Evolutionary conservation across 2,797 vertebrate species (phyloP), one percentile per base, ranked within the genome.

Genomic region (Chelidonichthys spinosus): DNA sequence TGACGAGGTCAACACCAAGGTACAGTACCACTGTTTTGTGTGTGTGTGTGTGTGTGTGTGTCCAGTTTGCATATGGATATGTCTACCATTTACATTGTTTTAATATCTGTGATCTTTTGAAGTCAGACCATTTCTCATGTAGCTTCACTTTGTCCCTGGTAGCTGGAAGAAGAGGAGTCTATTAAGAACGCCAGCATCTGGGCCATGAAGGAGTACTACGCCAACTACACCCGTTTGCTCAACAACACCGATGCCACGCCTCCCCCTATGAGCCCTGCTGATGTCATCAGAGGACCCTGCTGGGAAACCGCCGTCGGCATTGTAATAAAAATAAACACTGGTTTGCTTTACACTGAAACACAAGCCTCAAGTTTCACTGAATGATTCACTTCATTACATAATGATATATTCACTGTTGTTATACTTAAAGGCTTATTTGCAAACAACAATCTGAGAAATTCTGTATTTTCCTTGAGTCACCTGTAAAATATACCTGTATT

Each of bases 291-390:
- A 62, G 98, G 98, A 66, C 96, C 98, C 53, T 99, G 98, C 93
- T 99, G 98, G 98, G 98, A 99, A 93, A 99, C 98, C 0, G 95
- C 95, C 0, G 98, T 99, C 0, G 98, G 98, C 89, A 95, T 98
- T 18, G 98, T 99, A 95, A 96, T 9, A 4, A 67, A 43, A 37
- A 60, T 3, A 1, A 32, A n/a, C 35, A 11, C 18, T 7, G 1
- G 3, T 58, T 52, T 5, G 36, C 36, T 25, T 35, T 60, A 39
- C 11, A 53, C 33, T 46, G 35, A 36, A 52, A 52, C 37, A 33
- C 43, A 40, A 55, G 44, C 11, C 42, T 42, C 40, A 13, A 64
- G 9, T 47, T 2, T 55, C 56, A 18, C 7, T 50, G 35, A 43
- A 54, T 14, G 15, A 25, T 6, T 37, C 36, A 44, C 15, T n/a